These are phyloP conservation scores for Buphagus erythrorhynchus DNA, from an alignment of 2,797 vertebrate genomes.

Conservation along the genomic window DNA sequence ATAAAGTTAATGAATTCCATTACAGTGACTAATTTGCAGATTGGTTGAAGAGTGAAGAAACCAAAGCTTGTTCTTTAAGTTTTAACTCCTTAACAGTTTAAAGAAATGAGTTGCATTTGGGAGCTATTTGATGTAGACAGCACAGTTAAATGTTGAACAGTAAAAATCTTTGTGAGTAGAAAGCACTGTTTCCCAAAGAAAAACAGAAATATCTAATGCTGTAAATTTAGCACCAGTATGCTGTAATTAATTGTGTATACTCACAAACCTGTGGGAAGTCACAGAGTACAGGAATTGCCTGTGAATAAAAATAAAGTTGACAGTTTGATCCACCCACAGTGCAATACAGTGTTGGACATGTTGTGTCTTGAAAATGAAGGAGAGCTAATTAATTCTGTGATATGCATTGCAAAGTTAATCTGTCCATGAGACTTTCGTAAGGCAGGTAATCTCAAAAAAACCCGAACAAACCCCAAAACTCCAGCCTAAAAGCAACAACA, in stretches of 20 bases:
- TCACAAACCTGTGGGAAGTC: not conserved
- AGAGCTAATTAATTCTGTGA: not conserved
- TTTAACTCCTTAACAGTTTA: constrained; percentile 16
- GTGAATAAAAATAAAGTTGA: constrained; percentile 45
- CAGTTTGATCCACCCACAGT: not conserved
- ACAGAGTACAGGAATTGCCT: not conserved
- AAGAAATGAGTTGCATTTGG: not conserved
- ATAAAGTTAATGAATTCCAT: not conserved
- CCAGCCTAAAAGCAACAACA: not conserved
- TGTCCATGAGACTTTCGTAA: not conserved
- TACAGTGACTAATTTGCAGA: not conserved
- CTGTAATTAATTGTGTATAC: not conserved
- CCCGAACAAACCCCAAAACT: rapidly evolving
- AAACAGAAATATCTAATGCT: not conserved
- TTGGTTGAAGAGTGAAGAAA: constrained; percentile 25
- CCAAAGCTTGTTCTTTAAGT: constrained; percentile 33
- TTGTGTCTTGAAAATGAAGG: not conserved
- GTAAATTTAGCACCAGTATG: constrained; percentile 20
- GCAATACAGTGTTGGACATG: not conserved
- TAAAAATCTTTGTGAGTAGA: not conserved
- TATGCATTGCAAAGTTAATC: not conserved
- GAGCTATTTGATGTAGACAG: not conserved
- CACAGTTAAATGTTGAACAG: not conserved
- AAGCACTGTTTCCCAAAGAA: constrained; percentile 30
- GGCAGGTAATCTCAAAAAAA: not conserved